These are phyloP conservation scores for Micrasema minimum DNA, from an alignment of 1,140 invertebrate genomes.

Conservation along the genomic window DNA sequence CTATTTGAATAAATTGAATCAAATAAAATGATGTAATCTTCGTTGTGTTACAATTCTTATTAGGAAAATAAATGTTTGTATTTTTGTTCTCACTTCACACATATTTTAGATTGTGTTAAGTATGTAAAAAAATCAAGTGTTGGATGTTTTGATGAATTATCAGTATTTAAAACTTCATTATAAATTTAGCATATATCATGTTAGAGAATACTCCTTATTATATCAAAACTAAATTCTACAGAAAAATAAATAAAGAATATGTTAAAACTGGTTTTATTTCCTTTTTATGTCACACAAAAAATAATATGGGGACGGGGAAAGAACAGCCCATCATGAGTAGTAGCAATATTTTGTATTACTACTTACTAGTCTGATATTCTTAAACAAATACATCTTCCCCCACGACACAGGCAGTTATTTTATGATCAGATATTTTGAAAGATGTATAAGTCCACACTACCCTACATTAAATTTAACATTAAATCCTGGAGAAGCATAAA, in stretches of 20 bases:
- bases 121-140: conserved; percentile 51
- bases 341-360: too few relatives aligned
- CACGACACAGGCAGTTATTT: too few relatives aligned
- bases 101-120: conserved; percentile 43
- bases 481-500: too few relatives aligned
- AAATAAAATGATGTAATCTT: conserved; percentile 13
- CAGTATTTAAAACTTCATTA: conserved; percentile 54
- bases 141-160: conserved; percentile 52
- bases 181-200: conserved; percentile 53
- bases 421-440: too few relatives aligned
- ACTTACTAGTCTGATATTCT: too few relatives aligned
- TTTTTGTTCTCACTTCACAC: conserved; percentile 33
- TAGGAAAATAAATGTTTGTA: conserved; percentile 29
- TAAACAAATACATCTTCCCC: too few relatives aligned
- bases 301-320: too few relatives aligned
- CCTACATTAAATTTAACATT: too few relatives aligned
- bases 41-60: conserved; percentile 26
- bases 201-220: conserved; percentile 54
- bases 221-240: conserved; percentile 49
- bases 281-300: background rate
- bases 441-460: too few relatives aligned
- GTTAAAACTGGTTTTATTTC: conserved; percentile 28
- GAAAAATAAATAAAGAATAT: conserved; percentile 49
- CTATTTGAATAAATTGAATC: conserved; percentile 31
- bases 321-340: too few relatives aligned